phyloP scores from a whole-genome alignment of 2,888 invertebrate species.

The Parnassius mnemosyne region DNA sequence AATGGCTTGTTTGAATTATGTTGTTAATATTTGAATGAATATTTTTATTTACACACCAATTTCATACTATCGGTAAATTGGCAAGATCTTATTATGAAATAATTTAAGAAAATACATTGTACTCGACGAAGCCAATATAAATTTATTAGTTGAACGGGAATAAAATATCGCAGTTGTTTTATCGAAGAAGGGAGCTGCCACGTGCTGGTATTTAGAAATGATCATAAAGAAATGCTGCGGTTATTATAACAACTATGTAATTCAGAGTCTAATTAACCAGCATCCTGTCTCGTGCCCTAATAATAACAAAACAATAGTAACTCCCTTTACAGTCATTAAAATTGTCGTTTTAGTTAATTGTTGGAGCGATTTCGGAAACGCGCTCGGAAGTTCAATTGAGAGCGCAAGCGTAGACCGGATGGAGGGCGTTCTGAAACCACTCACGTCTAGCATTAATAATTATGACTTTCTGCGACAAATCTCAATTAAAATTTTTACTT shows the following conservation, averaged over 20 bases:
- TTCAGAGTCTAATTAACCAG: constrained; percentile 72
- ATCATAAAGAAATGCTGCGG: constrained; percentile 32
- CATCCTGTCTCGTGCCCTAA: constrained; percentile 77
- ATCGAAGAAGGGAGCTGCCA: neutral
- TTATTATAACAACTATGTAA: constrained; percentile 58
- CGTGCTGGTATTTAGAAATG: constrained; percentile 25
- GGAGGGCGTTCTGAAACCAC: constrained; percentile 70
- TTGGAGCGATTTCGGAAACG: constrained; percentile 73
- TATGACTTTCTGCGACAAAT: constrained; percentile 24
- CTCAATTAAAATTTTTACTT: constrained; percentile 5
- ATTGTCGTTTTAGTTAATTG: constrained; percentile 52
- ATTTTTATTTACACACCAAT: no score
- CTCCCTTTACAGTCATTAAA: constrained; percentile 64
- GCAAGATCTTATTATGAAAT: no score
- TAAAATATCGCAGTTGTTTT: no score
- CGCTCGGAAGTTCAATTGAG: constrained; percentile 79
- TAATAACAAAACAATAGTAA: constrained; percentile 77
- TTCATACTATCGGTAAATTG: no score
- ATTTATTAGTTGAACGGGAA: no score
- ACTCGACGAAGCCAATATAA: no score
- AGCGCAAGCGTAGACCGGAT: constrained; percentile 68
- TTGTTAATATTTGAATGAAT: no score
- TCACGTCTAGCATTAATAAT: constrained; percentile 44
- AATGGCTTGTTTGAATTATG: no score
- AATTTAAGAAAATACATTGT: no score